Evolutionary conservation across 2,113 vertebrate genomes (phyloP), one percentile per base, ranked within the genome.

Genomic region (Morone chrysops): DNA sequence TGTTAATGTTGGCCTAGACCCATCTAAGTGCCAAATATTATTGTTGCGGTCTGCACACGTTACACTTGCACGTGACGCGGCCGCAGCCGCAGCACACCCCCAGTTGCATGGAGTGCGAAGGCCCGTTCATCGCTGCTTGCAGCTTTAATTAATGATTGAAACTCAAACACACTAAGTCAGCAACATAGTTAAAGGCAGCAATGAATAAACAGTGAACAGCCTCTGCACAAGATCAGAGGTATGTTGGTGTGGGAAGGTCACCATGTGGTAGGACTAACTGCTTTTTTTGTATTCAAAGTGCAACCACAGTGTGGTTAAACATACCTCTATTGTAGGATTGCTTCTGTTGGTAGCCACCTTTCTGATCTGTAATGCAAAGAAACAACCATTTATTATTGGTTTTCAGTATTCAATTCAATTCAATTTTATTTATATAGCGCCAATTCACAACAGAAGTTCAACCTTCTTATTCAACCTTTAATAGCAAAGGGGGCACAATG

Each of bases 281-380:
- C 22, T 22, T 14, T 62, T 8, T 50, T 20, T 38, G 38, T 41
- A 31, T 56, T 6, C 10, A 41, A 62, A 75, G 36, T 51, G 4
- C 1, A 67, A 67, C 8, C 2, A 65, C 14, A 68, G 17, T 40
- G 22, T 36, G 59, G 17, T 0, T 38, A 4, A 13, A 83, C 70
- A 6, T 87, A 93, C 92, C 92, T 92, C 92, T 89, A 54, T 94
- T 89, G 84, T 94, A 95, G 1, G 90, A 87, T 22, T 96, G 93
- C 1, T 96, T 96, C 87, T 96, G 96, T 54, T 96, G 96, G 81
- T 97, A 97, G 51, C 95, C 95, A 0, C 96, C 96, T 83, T 96
- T 97, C 85, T 97, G 96, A 84, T 97, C 96, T 97, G 92, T 41
- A 89, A 89, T 4, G 20, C 76, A 87, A 86, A 84, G 3, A n/a